Evolutionary conservation across 2,888 invertebrate genomes (phyloP), one percentile per base, ranked within the genome.

Genomic region (Mesochorus sp.): DNA sequence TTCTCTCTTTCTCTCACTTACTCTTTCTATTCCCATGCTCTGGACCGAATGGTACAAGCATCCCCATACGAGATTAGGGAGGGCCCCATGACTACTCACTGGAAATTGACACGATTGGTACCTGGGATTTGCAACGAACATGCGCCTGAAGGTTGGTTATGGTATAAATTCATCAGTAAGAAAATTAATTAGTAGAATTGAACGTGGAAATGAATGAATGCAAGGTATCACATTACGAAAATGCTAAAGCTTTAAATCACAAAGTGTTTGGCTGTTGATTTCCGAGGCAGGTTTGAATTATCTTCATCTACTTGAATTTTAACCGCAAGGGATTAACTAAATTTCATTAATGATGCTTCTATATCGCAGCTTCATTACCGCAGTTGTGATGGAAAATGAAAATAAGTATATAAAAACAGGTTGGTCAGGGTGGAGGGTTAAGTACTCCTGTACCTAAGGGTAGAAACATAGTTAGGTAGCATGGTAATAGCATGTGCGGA

Each of bases 401-500:
- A 21, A 2, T 4, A 21, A n/a, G 39, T 1, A 2, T 39, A 14
- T 3, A 39, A 39, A 39, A 39, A 12, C 1, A 39, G 14, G 2
- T 2, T 1, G 6, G 39, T 39, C 1, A 39, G 12, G 14, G 12
- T 12, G 39, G 39, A 12, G 0, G 12, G 39, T 1, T 2, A 4
- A 10, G 12, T 4, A 14, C 1, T 2, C 12, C 12, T 39, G 12
- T 12, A 12, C n/a, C n/a, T n/a, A n/a, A n/a, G n/a, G n/a, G n/a
- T n/a, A n/a, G n/a, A n/a, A n/a, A n/a, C n/a, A n/a, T n/a, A n/a
- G n/a, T n/a, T n/a, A n/a, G n/a, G n/a, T n/a, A n/a, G n/a, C n/a
- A n/a, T n/a, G 51, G 62, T 42, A 66, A 66, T 66, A 59, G 47
- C 14, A 39, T 66, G 66, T 28, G n/a, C n/a, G n/a, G n/a, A 39